Base-by-base conservation (phyloP, 2,888 invertebrate genomes). In the Ethmia dodecea region DNA sequence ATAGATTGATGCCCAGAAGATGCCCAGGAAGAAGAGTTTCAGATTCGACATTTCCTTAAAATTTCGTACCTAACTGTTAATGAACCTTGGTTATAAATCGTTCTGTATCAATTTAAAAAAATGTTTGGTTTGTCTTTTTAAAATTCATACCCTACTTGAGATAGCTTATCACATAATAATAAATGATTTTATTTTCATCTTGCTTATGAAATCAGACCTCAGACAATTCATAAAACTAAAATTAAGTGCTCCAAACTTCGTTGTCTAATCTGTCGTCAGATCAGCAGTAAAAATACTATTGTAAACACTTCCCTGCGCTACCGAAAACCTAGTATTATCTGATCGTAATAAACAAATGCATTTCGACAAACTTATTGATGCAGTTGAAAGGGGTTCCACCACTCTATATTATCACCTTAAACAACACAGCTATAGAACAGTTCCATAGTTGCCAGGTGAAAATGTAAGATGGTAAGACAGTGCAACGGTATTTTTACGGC, bases 401-500 rank as follows among this genome's bases (percentile, higher is more conserved):
- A 5, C 15, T 28, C 3, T 15, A 15, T 10, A 16, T 28, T 5
- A 9, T 11, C 8, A 15, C 4, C 10, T n/a, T 5, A 30, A 30
- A 8, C 9, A 3, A 11, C 20, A 30, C 20, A 13, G 10, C 8
- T 30, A 22, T 18, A 12, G 30, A 20, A 8, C 13, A 30, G 30
- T 30, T 24, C 14, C 11, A 24, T 18, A 24, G 14, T 22, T 9
- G 9, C 13, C 24, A 3, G n/a, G 9, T 13, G n/a, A 29, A 11
- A 35, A 25, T 2, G n/a, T 35, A 29, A 35, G 12, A 26, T 39
- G 28, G 39, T 35, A 8, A 10, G 29, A 25, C 12, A 13, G 20
- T 29, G 28, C 46, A 61, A 64, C 61, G 63, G 69, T 62, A 60
- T 62, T 63, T 68, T 67, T 62, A 67, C 46, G 33, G 48, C 43